Evolutionary conservation across 2,797 vertebrate genomes (phyloP).

Genomic region (Otolemur crassicaudatus): DNA sequence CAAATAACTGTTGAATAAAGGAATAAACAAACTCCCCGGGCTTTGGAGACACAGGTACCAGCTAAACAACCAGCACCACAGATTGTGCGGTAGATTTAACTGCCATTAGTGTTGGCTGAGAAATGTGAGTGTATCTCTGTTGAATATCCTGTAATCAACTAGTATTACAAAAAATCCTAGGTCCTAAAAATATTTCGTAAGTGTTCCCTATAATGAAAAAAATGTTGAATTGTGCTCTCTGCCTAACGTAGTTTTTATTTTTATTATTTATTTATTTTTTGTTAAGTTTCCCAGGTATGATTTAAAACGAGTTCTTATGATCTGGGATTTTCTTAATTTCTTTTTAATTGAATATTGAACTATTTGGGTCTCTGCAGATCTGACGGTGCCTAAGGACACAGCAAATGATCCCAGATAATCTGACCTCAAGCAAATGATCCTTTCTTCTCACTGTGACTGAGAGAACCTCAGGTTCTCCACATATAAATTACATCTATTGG

Average conservation of each 20-base stretch:
- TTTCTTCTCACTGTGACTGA: background rate
- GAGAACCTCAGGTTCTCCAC: background rate
- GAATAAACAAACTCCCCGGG: background rate
- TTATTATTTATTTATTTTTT: background rate
- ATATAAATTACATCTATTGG: background rate
- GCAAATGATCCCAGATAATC: background rate
- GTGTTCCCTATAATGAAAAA: slow-evolving; percentile 1
- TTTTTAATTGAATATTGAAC: slow-evolving; percentile 56
- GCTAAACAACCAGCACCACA: background rate
- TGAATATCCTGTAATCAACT: background rate
- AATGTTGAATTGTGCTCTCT: background rate
- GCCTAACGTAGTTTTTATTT: background rate
- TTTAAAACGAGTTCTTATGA: slow-evolving; percentile 15
- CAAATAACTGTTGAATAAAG: background rate
- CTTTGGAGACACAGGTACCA: background rate
- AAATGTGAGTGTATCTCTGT: background rate
- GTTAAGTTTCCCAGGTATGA: background rate
- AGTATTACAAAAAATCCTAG: background rate
- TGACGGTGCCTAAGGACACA: background rate
- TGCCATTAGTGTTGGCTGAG: background rate
- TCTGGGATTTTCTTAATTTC: background rate
- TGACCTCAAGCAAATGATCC: background rate
- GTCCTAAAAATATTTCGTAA: background rate
- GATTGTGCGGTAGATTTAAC: background rate
- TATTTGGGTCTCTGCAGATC: background rate